Percentiles rank a stretch among this genome's conserved stretches.
These are phyloP conservation scores for Strix aluco DNA, from an alignment of 2,113 vertebrate genomes.

Conservation along the genomic window DNA sequence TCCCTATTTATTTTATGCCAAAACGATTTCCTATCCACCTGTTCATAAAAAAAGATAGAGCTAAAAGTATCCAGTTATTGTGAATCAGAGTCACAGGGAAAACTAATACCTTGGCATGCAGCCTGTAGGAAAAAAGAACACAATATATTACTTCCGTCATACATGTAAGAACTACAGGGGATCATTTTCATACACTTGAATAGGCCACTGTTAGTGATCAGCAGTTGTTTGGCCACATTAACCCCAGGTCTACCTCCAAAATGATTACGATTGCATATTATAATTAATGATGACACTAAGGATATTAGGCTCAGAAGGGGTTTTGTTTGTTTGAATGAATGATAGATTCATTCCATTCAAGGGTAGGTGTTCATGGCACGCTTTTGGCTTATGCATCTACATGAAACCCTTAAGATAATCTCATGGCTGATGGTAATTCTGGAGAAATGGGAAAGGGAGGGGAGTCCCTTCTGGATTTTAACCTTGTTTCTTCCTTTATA, in stretches of 20 bases:
- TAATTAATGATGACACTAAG: conserved; percentile 39
- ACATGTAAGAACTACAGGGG: neutral
- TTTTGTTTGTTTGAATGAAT: conserved; percentile 33
- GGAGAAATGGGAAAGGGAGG: neutral
- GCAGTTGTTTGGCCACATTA: conserved; percentile 46
- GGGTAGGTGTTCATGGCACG: neutral
- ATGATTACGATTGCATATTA: conserved; percentile 28
- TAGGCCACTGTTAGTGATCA: neutral
- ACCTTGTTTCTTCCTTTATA: neutral
- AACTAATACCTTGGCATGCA: neutral
- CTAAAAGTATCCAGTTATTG: conserved; percentile 16
- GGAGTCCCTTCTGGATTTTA: conserved; percentile 1
- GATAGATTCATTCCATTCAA: neutral
- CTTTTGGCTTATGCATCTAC: neutral
- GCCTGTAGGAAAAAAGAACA: conserved; percentile 39
- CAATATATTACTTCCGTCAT: conserved; percentile 32
- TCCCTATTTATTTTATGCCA: conserved; percentile 21
- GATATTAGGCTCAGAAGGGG: conserved; percentile 54
- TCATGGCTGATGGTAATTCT: neutral
- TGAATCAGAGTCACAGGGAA: neutral
- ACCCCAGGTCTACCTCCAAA: conserved; percentile 50
- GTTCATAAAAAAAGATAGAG: neutral
- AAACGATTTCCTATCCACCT: conserved; percentile 34
- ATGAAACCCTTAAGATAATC: neutral
- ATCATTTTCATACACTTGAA: conserved; percentile 12